phyloP scores from a whole-genome alignment of 2,888 invertebrate genomes.

The Limnephilus marmoratus region DNA sequence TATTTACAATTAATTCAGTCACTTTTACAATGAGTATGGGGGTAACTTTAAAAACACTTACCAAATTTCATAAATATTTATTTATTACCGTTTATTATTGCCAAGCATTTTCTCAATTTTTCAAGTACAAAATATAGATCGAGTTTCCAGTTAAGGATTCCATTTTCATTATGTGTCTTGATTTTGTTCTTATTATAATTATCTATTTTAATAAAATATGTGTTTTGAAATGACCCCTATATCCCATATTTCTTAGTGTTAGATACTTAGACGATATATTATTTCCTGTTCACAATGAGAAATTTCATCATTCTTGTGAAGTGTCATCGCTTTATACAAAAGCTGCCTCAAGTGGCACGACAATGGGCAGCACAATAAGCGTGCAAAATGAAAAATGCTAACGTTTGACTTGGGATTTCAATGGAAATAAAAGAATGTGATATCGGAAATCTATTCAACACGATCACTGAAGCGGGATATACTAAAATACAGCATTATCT shows the following conservation, averaged over 20 bases:
- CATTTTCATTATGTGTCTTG: too few relatives aligned
- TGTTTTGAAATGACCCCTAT: not conserved
- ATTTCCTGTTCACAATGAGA: conserved; percentile 47
- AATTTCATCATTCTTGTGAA: conserved; percentile 53
- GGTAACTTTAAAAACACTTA: too few relatives aligned
- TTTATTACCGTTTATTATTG: too few relatives aligned
- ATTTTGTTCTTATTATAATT: too few relatives aligned
- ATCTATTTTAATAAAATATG: too few relatives aligned
- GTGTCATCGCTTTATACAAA: conserved; percentile 58
- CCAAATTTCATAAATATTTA: too few relatives aligned
- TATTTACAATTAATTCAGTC: too few relatives aligned
- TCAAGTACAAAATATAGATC: too few relatives aligned
- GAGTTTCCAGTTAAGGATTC: too few relatives aligned
- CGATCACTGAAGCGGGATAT: conserved; percentile 18
- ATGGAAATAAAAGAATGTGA: conserved; percentile 37
- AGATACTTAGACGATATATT: not conserved
- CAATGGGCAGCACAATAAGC: conserved; percentile 53
- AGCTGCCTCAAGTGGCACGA: conserved; percentile 56
- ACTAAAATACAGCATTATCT: conserved; percentile 8
- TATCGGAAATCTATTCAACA: conserved; percentile 33
- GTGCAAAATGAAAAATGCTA: conserved; percentile 59
- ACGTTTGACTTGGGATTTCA: conserved; percentile 54
- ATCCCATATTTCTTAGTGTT: not conserved
- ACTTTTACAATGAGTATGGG: too few relatives aligned
- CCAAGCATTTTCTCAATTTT: too few relatives aligned